A percentile compares a stretch with the other conserved stretches of the same genome.
These are phyloP conservation scores for Sinopyrophorus schimmeli DNA, from an alignment of 2,888 invertebrate species.

Conservation along the genomic window DNA sequence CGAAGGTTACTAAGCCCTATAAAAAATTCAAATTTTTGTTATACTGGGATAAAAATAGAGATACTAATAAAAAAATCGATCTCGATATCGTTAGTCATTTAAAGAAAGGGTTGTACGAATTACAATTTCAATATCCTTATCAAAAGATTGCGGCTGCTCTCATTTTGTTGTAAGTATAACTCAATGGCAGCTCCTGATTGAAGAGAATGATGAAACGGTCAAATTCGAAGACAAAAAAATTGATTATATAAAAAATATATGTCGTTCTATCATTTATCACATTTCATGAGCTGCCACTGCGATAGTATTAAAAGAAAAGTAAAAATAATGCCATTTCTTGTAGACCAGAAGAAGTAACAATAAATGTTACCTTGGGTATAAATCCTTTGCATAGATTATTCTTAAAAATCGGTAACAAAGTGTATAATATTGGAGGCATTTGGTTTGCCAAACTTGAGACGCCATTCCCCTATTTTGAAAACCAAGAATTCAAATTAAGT, in stretches of 20 bases:
- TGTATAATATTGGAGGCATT: slow-evolving; percentile 37
- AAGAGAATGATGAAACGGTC: no score
- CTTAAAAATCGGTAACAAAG: slow-evolving; percentile 37
- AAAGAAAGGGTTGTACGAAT: slow-evolving; percentile 33
- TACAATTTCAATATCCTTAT: slow-evolving; percentile 36
- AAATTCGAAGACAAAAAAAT: no score
- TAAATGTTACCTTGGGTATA: slow-evolving; percentile 40
- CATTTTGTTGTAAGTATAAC: slow-evolving; percentile 37
- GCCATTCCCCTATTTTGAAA: slow-evolving; percentile 38
- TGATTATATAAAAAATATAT: no score
- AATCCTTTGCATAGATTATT: slow-evolving; percentile 35
- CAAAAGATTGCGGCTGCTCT: slow-evolving; percentile 36
- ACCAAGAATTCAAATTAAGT: slow-evolving; percentile 36
- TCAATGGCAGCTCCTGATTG: no score
- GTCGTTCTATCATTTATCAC: no score
- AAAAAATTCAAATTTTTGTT: slow-evolving; percentile 33
- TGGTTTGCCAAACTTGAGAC: slow-evolving; percentile 40
- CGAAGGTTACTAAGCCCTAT: slow-evolving; percentile 28
- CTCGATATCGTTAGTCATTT: slow-evolving; percentile 27
- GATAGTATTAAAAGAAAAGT: no score
- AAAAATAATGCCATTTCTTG: slow-evolving; percentile 6
- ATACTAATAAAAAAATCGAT: slow-evolving; percentile 29
- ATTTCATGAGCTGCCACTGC: no score
- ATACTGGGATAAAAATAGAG: slow-evolving; percentile 39
- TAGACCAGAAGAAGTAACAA: slow-evolving; percentile 38